Percentiles rank a stretch among this genome's conserved stretches.
These are phyloP conservation scores for Strongylocentrotus purpuratus DNA, from an alignment of 35 echinoderm and acorn worm species.

Conservation along the genomic window DNA sequence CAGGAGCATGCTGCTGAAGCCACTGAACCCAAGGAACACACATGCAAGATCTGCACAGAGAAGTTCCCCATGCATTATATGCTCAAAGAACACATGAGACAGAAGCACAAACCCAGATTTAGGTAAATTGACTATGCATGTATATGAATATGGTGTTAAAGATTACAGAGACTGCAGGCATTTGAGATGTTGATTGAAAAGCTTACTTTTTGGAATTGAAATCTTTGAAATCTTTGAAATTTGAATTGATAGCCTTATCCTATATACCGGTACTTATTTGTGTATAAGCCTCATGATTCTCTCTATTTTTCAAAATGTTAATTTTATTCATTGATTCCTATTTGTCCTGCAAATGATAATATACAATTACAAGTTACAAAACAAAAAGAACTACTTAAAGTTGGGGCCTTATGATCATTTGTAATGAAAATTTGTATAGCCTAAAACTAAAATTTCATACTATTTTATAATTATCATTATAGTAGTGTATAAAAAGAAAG, in stretches of 20 bases:
- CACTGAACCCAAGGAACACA: slow-evolving; percentile 45
- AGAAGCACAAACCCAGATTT: slow-evolving; percentile 68
- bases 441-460: no score
- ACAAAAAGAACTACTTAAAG: no score
- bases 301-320: no score
- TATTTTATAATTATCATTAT: no score
- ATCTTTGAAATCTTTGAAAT: not conserved
- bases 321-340: no score
- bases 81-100: slow-evolving; percentile 89
- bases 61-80: slow-evolving; percentile 66
- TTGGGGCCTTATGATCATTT: no score
- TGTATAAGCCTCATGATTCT: no score
- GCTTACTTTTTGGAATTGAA: not conserved
- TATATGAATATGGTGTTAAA: no score
- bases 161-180: not conserved
- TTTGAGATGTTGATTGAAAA: not conserved
- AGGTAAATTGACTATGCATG: not conserved
- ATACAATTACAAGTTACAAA: no score
- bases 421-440: no score
- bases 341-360: no score
- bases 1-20: slow-evolving; percentile 59
- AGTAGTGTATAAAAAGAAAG: no score
- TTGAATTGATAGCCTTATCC: not conserved
- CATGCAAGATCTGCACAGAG: slow-evolving; percentile 82
- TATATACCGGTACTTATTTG: not conserved